Evolutionary conservation across 2,888 invertebrate species (phyloP).

Genomic region (Aplocera efformata): DNA sequence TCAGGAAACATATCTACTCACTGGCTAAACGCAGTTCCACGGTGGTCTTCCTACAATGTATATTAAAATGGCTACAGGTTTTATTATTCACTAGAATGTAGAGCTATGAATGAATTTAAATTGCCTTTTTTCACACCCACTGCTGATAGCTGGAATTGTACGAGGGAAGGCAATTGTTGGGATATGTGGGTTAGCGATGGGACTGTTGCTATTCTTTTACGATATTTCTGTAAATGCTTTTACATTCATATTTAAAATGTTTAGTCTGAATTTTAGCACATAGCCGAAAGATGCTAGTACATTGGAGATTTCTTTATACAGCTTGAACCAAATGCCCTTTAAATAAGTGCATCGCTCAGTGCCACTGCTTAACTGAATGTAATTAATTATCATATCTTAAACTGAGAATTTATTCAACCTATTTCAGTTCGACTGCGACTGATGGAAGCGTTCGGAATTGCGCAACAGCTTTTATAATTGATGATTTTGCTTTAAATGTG

Average conservation of each 20-base stretch:
- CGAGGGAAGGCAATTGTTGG: neutral
- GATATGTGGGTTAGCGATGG: conserved; percentile 10
- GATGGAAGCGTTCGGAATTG: no score
- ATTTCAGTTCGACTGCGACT: no score
- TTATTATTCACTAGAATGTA: conserved; percentile 27
- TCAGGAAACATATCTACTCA: conserved; percentile 34
- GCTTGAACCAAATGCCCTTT: no score
- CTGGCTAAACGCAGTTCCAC: conserved; percentile 15
- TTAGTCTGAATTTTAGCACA: no score
- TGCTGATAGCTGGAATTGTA: conserved; percentile 7
- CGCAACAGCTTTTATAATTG: neutral
- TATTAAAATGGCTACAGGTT: conserved; percentile 26
- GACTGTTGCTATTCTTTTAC: conserved; percentile 8
- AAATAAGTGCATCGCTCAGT: no score
- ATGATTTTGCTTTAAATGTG: conserved; percentile 1
- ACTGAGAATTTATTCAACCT: no score
- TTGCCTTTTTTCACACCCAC: conserved; percentile 21
- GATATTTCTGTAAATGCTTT: conserved; percentile 4
- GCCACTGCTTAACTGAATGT: no score
- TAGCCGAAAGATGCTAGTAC: no score
- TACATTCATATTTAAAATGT: neutral
- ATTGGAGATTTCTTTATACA: no score
- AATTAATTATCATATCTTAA: no score
- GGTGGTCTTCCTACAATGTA: conserved; percentile 28
- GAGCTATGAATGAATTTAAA: conserved; percentile 21